Evolutionary conservation across 2,888 invertebrate species (phyloP).

Genomic region (Fragum sueziense): DNA sequence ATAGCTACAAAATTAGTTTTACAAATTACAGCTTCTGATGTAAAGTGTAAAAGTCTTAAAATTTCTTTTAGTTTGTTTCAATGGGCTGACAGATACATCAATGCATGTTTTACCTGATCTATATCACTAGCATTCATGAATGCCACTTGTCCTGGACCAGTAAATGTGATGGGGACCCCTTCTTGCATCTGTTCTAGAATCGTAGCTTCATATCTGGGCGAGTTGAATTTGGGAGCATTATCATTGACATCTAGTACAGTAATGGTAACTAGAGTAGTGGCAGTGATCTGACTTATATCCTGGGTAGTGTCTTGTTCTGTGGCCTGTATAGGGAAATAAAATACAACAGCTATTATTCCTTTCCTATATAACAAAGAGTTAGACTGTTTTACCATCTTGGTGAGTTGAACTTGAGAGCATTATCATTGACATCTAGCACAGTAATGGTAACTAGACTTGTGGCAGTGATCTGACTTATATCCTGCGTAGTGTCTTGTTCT

Average conservation of each 20-base stretch:
- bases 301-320: conserved; percentile 74
- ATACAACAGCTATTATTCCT: no score
- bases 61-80: no score
- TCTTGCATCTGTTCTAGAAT: conserved; percentile 75
- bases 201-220: conserved; percentile 64
- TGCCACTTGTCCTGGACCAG: conserved; percentile 49
- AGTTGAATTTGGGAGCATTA: conserved; percentile 85
- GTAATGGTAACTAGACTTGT: conserved; percentile 81
- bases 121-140: conserved; percentile 65
- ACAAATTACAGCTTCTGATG: no score
- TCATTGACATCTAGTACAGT: conserved; percentile 83
- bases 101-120: conserved; percentile 66
- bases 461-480: conserved; percentile 73
- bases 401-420: conserved; percentile 85
- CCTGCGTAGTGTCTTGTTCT: conserved; percentile 73
- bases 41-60: no score
- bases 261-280: conserved; percentile 81
- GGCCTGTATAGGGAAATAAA: conserved; percentile 69
- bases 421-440: conserved; percentile 83
- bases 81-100: no score
- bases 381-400: no score
- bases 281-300: conserved; percentile 71
- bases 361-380: no score
- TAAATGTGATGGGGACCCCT: conserved; percentile 72
- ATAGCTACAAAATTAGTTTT: no score